Evolutionary conservation across 2,888 invertebrate genomes (phyloP), one percentile per base, ranked within the genome.

Genomic region (Bimastos eiseni): DNA sequence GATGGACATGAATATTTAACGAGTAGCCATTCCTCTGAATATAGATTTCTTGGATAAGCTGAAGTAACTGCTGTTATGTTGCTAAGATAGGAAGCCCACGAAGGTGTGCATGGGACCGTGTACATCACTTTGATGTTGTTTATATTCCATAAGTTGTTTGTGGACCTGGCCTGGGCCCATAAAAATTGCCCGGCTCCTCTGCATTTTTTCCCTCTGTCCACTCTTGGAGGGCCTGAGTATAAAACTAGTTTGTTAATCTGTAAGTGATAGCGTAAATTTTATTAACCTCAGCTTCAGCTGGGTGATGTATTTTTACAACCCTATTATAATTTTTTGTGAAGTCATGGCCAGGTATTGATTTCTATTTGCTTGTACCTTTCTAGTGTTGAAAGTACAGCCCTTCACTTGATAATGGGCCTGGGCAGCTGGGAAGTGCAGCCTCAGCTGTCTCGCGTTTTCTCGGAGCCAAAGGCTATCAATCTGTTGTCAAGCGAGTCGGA

Each of bases 371-470:
- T 70, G 38, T 84, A 19, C 55, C 89, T 91, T 21, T n/a, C n/a
- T 93, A 94, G 97, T 95, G 97, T 98, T 92, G 98, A 98, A 95
- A 98, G 97, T 93, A 98, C 98, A 0, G 98, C 98, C 0, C 95
- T 98, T 83, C 96, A 98, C 11, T 95, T 98, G 90, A 98, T 98
- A 91, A 97, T 97, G 33, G 98, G 98, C 90, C 96, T 98, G 91
- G 98, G 98, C n/a, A 98, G 98, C 93, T 97, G 97, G 0, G 98
- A 98, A 94, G 98, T 99, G 0, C 98, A 98, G 94, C 97, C 98
- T 0, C 98, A 98, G 95, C 96, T 98, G 93, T 98, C 98, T 0
- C 96, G 98, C 84, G 97, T 98, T 93, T 96, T 98, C n/a, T 97
- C 97, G 33, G 98, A 98, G 93, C 97, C 97, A 0, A 98, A 98